phyloP scores from a whole-genome alignment of 2,888 invertebrate species.

The Amphimallon solstitiale region DNA sequence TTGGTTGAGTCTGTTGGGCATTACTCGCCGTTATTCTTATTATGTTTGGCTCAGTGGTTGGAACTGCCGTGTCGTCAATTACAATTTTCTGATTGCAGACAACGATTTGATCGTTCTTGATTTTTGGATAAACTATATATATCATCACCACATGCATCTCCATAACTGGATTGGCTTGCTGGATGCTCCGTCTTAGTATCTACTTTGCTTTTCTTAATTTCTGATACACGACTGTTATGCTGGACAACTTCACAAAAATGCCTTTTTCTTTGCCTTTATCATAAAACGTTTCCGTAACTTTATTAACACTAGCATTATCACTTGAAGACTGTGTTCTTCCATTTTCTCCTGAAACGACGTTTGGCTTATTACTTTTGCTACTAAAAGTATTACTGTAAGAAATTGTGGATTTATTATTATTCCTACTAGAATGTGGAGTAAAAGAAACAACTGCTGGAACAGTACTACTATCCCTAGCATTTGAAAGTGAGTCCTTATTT shows the following conservation, averaged over 20 bases:
- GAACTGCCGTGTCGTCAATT: constrained; percentile 25
- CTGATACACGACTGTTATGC: too few species aligned
- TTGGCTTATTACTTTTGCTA: neutral
- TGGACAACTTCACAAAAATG: too few species aligned
- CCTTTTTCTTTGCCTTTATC: too few species aligned
- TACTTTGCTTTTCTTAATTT: too few species aligned
- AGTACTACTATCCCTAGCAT: too few species aligned
- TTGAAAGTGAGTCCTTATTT: too few species aligned
- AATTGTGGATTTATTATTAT: neutral
- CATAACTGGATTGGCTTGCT: constrained; percentile 3
- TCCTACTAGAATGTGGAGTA: neutral
- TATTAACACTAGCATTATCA: neutral
- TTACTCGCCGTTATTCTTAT: constrained; percentile 19
- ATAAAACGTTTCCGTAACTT: neutral
- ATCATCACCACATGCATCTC: constrained; percentile 14
- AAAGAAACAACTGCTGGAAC: too few species aligned
- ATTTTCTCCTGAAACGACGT: neutral
- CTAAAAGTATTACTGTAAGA: neutral
- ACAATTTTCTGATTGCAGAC: constrained; percentile 23
- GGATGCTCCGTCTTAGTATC: too few species aligned
- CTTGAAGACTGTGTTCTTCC: neutral
- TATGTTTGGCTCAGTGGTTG: constrained; percentile 22
- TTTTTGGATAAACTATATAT: constrained; percentile 21
- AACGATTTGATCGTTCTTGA: constrained; percentile 18
- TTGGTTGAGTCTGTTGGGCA: neutral